Conservation (phyloP, 2,888 invertebrate species). For the Calephelis perditalis region DNA sequence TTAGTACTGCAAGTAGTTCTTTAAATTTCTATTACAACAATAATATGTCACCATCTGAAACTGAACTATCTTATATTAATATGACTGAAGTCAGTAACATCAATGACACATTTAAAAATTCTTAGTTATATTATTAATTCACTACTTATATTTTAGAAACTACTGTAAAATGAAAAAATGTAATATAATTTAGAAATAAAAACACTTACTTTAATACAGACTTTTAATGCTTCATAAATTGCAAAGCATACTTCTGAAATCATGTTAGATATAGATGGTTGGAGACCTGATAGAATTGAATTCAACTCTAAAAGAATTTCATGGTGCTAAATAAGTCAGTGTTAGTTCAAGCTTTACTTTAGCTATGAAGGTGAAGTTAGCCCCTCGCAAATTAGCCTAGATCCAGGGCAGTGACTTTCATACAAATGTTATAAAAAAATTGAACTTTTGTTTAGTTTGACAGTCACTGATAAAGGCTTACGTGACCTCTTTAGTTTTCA, state of each 20-base stretch:
- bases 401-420: no score
- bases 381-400: no score
- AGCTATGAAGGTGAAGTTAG: no score
- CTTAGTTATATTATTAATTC: background rate
- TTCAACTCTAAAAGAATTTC: slow-evolving; percentile 1
- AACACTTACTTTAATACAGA: slow-evolving; percentile 13
- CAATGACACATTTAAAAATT: background rate
- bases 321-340: background rate
- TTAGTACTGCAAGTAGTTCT: slow-evolving; percentile 7
- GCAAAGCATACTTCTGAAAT: slow-evolving; percentile 11
- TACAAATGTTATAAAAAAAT: no score
- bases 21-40: slow-evolving; percentile 4
- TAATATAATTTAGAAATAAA: slow-evolving; percentile 6
- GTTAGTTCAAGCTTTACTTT: slow-evolving; percentile 7
- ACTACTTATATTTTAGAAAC: slow-evolving; percentile 3
- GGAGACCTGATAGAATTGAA: background rate
- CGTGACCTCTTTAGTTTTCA: no score
- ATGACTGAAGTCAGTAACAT: slow-evolving; percentile 11
- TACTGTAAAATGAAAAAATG: background rate
- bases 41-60: background rate
- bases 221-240: slow-evolving; percentile 3
- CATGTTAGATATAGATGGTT: slow-evolving; percentile 9
- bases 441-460: no score
- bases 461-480: no score
- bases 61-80: slow-evolving; percentile 8